phyloP scores from a whole-genome alignment of 2,797 vertebrate species.

The Heteromormyrus szaboi region DNA sequence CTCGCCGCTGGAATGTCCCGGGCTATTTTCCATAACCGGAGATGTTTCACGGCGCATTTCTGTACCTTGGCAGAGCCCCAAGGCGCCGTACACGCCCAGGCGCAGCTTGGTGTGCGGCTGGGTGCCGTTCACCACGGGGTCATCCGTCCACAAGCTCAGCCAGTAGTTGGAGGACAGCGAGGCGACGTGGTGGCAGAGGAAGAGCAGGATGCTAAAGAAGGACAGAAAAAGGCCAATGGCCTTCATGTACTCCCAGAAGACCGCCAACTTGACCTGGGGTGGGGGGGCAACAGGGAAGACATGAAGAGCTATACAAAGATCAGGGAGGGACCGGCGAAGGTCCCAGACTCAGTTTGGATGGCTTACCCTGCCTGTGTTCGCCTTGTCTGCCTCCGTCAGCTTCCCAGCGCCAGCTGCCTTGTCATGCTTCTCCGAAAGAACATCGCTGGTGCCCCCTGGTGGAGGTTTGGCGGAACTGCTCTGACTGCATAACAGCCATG shows the following conservation, averaged over 20 bases:
- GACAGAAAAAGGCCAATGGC: slow-evolving; percentile 78
- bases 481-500: not conserved
- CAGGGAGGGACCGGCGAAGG: not conserved
- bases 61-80: slow-evolving; percentile 83
- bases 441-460: slow-evolving; percentile 37
- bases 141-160: slow-evolving; percentile 93
- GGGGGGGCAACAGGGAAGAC: not conserved
- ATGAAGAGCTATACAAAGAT: not conserved
- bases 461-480: slow-evolving; percentile 37
- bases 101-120: slow-evolving; percentile 71
- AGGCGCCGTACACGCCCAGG: slow-evolving; percentile 76
- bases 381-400: slow-evolving; percentile 81
- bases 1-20: not conserved
- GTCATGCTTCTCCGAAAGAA: slow-evolving; percentile 28
- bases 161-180: slow-evolving; percentile 87
- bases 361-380: slow-evolving; percentile 79
- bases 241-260: slow-evolving; percentile 91
- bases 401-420: slow-evolving; percentile 67
- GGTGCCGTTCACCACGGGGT: slow-evolving; percentile 82
- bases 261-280: slow-evolving; percentile 74
- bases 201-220: slow-evolving; percentile 75
- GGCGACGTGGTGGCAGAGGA: slow-evolving; percentile 72
- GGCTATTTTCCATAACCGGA: not conserved
- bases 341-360: not conserved
- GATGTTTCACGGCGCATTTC: not conserved